phyloP scores from a whole-genome alignment of 2,888 invertebrate species.

The Drosophila pseudotakahashii region DNA sequence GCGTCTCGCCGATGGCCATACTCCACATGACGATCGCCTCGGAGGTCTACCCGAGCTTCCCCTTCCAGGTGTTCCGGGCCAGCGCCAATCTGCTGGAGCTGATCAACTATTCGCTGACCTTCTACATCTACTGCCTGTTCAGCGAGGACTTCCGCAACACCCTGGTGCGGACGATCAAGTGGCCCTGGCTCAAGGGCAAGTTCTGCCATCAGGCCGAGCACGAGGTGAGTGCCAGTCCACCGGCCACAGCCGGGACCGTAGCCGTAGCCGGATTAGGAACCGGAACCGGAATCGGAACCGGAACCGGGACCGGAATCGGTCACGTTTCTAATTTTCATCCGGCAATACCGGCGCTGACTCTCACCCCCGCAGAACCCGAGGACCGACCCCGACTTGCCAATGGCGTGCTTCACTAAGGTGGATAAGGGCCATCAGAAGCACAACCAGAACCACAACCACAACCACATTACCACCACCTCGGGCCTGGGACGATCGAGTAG shows the following conservation, averaged over 20 bases:
- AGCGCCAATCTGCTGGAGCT: slow-evolving; percentile 90
- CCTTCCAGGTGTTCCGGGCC: slow-evolving; percentile 89
- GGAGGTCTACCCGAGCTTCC: slow-evolving; percentile 86
- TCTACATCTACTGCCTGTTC: slow-evolving; percentile 91
- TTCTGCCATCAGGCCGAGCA: slow-evolving; percentile 78
- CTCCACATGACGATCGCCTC: slow-evolving; percentile 88
- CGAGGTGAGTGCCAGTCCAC: slow-evolving; percentile 77
- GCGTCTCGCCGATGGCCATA: slow-evolving; percentile 90
- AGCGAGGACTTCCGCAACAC: slow-evolving; percentile 91
- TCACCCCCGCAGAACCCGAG: slow-evolving; percentile 53
- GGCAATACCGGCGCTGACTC: slow-evolving; percentile 33
- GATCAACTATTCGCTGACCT: slow-evolving; percentile 91
- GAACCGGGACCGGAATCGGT: slow-evolving; percentile 13
- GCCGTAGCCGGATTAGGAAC: slow-evolving; percentile 39
- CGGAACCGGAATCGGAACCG: slow-evolving; percentile 24
- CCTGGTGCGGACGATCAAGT: slow-evolving; percentile 87
- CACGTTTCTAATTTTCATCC: slow-evolving; percentile 17
- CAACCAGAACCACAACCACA: slow-evolving; percentile 55
- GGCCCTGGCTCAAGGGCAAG: slow-evolving; percentile 85
- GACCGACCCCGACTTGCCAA: slow-evolving; percentile 46
- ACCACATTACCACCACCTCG: slow-evolving; percentile 77
- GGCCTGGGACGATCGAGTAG: slow-evolving; percentile 82
- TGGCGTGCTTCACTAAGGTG: slow-evolving; percentile 62
- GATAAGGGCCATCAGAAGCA: slow-evolving; percentile 60
- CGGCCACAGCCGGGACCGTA: slow-evolving; percentile 52